phyloP scores from a whole-genome alignment of 2,888 invertebrate genomes.

The Agrotis segetum region DNA sequence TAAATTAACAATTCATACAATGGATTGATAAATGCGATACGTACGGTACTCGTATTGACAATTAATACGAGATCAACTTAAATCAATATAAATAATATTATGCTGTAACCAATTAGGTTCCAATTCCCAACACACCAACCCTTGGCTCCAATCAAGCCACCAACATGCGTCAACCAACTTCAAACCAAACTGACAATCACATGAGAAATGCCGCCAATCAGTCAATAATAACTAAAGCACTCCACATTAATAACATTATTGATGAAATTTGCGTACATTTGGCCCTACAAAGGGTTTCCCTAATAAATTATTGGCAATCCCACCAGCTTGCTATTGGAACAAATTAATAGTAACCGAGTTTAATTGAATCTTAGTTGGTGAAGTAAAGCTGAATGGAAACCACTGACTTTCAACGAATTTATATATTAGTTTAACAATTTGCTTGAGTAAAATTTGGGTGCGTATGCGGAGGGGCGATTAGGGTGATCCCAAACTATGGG shows the following conservation, averaged over 20 bases:
- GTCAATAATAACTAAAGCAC: slow-evolving; percentile 68
- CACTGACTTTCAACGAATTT: slow-evolving; percentile 78
- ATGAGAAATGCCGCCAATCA: slow-evolving; percentile 52
- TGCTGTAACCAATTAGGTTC: not conserved
- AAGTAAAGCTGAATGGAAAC: slow-evolving; percentile 71
- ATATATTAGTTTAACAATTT: slow-evolving; percentile 81
- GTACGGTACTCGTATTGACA: too few relatives aligned
- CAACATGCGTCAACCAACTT: slow-evolving; percentile 19
- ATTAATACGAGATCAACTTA: too few relatives aligned
- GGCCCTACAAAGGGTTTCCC: slow-evolving; percentile 63
- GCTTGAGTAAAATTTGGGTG: slow-evolving; percentile 69
- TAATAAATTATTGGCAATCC: slow-evolving; percentile 71
- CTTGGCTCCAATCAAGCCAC: not conserved
- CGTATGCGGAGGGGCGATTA: slow-evolving; percentile 58
- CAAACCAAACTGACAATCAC: slow-evolving; percentile 37
- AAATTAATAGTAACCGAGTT: slow-evolving; percentile 76
- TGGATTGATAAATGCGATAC: too few relatives aligned
- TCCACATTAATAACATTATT: slow-evolving; percentile 67
- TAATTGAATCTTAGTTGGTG: slow-evolving; percentile 77
- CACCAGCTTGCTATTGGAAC: slow-evolving; percentile 68
- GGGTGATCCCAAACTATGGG: slow-evolving; percentile 16
- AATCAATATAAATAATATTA: too few relatives aligned
- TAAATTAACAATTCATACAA: too few relatives aligned
- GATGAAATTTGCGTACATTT: slow-evolving; percentile 71
- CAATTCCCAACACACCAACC: slow-evolving; percentile 6